A percentile compares a stretch with the other conserved stretches of the same genome.
Conservation (phyloP, 2,888 invertebrate species). For the Glaucopsyche alexis region DNA sequence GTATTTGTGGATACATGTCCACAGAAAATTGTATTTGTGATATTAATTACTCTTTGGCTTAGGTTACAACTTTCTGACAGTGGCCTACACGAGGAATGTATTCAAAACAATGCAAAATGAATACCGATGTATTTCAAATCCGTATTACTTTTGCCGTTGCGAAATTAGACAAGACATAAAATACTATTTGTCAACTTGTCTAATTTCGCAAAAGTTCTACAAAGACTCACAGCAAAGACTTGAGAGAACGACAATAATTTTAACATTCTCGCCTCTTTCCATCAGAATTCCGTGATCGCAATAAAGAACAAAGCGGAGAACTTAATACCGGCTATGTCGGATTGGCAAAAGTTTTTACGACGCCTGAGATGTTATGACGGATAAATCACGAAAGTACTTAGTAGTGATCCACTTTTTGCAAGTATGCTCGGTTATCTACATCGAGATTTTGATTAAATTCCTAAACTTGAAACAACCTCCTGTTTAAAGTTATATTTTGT, state of each 20-base stretch:
- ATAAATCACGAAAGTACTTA: conserved; percentile 24
- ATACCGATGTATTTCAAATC: too few relatives aligned
- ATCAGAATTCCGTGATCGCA: conserved; percentile 9
- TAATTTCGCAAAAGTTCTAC: too few relatives aligned
- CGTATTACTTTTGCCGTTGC: too few relatives aligned
- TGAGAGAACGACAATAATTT: neutral
- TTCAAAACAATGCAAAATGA: too few relatives aligned
- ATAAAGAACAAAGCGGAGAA: conserved; percentile 14
- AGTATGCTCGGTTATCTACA: neutral
- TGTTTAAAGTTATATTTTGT: neutral
- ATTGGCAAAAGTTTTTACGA: conserved; percentile 30
- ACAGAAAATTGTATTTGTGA: too few relatives aligned
- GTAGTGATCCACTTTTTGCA: conserved; percentile 23
- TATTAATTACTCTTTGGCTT: too few relatives aligned
- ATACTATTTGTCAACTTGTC: too few relatives aligned
- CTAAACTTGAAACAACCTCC: neutral
- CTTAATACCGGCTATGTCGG: neutral
- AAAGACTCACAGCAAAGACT: too few relatives aligned
- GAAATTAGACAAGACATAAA: too few relatives aligned
- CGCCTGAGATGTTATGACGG: conserved; percentile 27
- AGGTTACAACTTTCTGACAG: neutral
- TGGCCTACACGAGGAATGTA: neutral
- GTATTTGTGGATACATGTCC: neutral
- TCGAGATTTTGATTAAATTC: neutral
- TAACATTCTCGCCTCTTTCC: neutral